Evolutionary conservation across 2,113 vertebrate genomes (phyloP).

Genomic region (Thermophis baileyi): DNA sequence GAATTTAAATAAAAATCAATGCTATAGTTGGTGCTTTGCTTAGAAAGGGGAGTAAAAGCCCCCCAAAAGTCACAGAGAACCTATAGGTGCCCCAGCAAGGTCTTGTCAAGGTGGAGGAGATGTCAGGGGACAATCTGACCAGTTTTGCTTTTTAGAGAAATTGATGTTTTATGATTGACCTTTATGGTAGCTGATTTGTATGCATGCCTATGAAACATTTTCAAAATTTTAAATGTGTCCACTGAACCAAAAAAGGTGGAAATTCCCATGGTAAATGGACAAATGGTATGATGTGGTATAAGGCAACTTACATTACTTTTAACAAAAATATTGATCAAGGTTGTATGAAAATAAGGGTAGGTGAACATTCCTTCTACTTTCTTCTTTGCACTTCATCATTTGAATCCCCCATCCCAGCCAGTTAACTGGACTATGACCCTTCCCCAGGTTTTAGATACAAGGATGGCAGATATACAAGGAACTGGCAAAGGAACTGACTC

Average conservation of each 20-base stretch:
- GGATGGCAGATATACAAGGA: background rate
- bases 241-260: background rate
- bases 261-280: background rate
- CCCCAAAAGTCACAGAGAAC: background rate
- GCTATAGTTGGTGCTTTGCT: background rate
- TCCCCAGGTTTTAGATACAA: background rate
- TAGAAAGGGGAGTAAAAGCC: background rate
- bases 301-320: background rate
- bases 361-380: background rate
- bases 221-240: background rate
- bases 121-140: background rate
- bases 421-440: background rate
- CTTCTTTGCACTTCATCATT: background rate
- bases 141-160: background rate
- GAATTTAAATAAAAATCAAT: background rate
- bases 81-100: background rate
- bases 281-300: background rate
- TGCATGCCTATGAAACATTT: background rate
- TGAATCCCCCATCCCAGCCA: background rate
- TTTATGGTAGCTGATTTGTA: background rate
- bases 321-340: background rate
- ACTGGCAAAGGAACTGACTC: background rate
- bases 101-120: background rate
- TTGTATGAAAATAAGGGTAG: background rate
- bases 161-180: background rate